Base-by-base conservation (phyloP, 35 echinoderm and acorn worm genomes). In the Eucidaris tribuloides region DNA sequence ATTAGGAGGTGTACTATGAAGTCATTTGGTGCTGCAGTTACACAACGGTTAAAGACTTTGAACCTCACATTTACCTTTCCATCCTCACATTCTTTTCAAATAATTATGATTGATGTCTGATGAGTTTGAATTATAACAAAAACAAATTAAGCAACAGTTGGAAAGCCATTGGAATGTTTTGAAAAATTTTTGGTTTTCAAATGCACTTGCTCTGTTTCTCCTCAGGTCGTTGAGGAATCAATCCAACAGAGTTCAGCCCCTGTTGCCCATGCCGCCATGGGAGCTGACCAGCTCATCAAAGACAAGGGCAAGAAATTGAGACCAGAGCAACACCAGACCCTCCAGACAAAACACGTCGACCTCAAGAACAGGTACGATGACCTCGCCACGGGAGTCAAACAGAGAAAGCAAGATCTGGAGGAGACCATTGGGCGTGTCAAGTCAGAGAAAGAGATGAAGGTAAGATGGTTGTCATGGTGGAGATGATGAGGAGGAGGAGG, bases 261-360 rank as follows among this genome's bases (percentile, higher is more conserved):
- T 11, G 83, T 99, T 3, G 82, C 83, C 9, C 86, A 99, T 31
- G 84, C 86, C 31, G 81, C 85, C 27, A 76, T 89, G 40, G 91
- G 86, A 1, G 90, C 96, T 1, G 83, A 87, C 39, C 91, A 90
- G 56, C 86, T 99, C 61, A 89, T 99, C 61, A 80, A 84, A 20
- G 96, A 99, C 62, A 90, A 88, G 37, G 82, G 78, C 22, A 92
- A 88, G 79, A 99, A 99, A 65, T 83, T 93, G 20, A 28, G 90
- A 36, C 95, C 95, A 45, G 95, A 98, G 32, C 95, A 98, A 40
- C 81, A 98, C 36, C 86, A 98, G 45, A 65, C 79, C 45, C 86
- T 98, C 0, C 90, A 98, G 65, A 82, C 33, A 42, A 89, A 93
- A 83, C 57, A 93, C 38, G 65, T 31, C 3, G 87, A 90, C 58